These are phyloP conservation scores for Platorchestia sp. DNA, from an alignment of 1,140 invertebrate species.

Conservation along the genomic window DNA sequence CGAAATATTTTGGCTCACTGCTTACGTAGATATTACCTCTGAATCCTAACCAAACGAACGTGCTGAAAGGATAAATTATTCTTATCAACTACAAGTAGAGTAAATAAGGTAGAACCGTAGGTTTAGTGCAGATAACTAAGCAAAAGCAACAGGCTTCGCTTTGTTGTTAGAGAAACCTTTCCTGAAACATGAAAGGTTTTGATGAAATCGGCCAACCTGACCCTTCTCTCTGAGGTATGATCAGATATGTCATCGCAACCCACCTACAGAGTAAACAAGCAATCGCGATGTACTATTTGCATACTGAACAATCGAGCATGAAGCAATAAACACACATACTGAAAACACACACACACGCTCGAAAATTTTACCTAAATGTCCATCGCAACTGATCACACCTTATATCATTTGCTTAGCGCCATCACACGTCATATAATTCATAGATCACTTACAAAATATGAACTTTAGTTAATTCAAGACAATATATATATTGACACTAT, in stretches of 20 bases:
- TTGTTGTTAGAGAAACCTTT: too few relatives aligned
- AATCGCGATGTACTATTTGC: too few relatives aligned
- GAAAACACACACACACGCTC: not conserved
- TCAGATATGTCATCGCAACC: too few relatives aligned
- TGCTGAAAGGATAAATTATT: not conserved
- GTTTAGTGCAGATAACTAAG: too few relatives aligned
- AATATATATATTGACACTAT: not conserved
- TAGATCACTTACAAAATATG: not conserved
- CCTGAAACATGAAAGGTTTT: too few relatives aligned
- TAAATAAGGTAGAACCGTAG: not conserved
- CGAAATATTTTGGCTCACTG: not conserved
- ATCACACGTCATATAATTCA: not conserved
- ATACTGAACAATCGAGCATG: too few relatives aligned
- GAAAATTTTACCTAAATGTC: not conserved
- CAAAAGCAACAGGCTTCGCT: not conserved
- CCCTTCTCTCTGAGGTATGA: too few relatives aligned
- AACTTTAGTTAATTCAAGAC: not conserved
- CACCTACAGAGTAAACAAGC: too few relatives aligned
- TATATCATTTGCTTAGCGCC: not conserved
- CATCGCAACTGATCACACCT: not conserved
- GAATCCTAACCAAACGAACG: not conserved
- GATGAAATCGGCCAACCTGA: too few relatives aligned
- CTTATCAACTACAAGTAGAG: not conserved
- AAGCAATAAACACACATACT: too few relatives aligned
- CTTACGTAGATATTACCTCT: not conserved